Evolutionary conservation across 1,140 invertebrate species (phyloP), one percentile per base, ranked within the genome.

Genomic region (Stenopsyche tienmushanensis): DNA sequence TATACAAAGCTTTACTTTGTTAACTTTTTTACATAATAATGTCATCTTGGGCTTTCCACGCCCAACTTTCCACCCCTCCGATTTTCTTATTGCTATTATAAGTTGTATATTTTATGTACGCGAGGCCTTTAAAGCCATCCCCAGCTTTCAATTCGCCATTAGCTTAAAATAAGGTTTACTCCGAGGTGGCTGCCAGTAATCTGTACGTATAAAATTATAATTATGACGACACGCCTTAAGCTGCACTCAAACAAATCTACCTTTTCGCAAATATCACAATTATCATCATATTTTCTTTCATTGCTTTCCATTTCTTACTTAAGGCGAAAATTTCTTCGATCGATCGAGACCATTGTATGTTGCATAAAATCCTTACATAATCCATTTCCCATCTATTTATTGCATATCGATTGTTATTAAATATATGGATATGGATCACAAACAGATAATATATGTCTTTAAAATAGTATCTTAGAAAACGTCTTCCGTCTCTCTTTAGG

Each of bases 11-110:
- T 69, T 69, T 66, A 69, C 67, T 69, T 69, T 69, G 59, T 69
- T 66, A 69, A 69, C 53, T 69, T 69, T 69, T 69, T 69, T 69
- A 69, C 67, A 69, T 69, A 69, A 69, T 69, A 66, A 69, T 69
- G 67, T 69, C 67, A 69, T 69, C 67, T 69, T 57, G 62, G 66
- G 64, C 63, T 69, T 60, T 65, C 53, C 50, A 39, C 39, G 42
- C 57, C 52, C 64, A 59, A 57, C 20, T 69, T 69, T 50, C 52
- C 64, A 50, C 67, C 67, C 67, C 67, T 66, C 64, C 64, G 59
- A 69, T 69, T 69, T 69, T 69, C 67, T 62, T 64, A 69, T 69
- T 69, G 67, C 67, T 57, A 69, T 64, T 66, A 66, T 69, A 66
- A 69, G 64, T 69, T 66, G 67, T 69, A 69, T 69, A 69, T 64